Conservation (phyloP, 2,113 vertebrate genomes). For the Scopus umbretta region DNA sequence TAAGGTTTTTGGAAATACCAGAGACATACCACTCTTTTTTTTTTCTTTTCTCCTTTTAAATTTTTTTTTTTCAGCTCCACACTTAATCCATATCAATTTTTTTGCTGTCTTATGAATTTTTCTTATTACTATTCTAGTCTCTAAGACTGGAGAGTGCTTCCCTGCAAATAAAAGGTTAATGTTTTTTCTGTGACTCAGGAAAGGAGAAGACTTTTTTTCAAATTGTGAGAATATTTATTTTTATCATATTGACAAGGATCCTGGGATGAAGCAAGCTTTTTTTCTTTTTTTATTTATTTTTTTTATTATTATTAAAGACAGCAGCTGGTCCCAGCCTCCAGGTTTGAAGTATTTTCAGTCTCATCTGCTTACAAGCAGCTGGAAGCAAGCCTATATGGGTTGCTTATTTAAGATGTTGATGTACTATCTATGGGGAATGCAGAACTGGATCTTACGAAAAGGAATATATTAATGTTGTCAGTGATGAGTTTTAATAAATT, state of each 20-base stretch:
- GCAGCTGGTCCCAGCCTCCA: slow-evolving; percentile 44
- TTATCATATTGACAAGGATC: not conserved
- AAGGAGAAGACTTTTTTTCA: not conserved
- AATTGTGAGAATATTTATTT: slow-evolving; percentile 39
- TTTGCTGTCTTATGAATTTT: not conserved
- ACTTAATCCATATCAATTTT: not conserved
- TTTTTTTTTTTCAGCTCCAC: not conserved
- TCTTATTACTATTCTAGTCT: not conserved
- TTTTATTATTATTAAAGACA: not conserved
- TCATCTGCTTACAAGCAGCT: slow-evolving; percentile 49
- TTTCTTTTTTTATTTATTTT: not conserved
- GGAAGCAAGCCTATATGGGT: slow-evolving; percentile 5
- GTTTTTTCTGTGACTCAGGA: not conserved
- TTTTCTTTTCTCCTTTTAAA: too few species aligned
- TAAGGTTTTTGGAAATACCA: not conserved
- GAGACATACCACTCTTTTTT: too few species aligned
- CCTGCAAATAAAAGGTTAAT: not conserved
- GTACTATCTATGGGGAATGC: slow-evolving; percentile 50
- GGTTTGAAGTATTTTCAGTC: slow-evolving; percentile 29
- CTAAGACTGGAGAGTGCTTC: not conserved
- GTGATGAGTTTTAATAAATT: slow-evolving; percentile 60
- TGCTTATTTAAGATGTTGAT: slow-evolving; percentile 48
- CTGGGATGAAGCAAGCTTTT: slow-evolving; percentile 2
- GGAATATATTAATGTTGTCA: slow-evolving; percentile 64
- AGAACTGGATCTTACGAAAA: slow-evolving; percentile 57